Percentiles rank a stretch among this genome's conserved stretches.
Conservation (phyloP, 2,113 vertebrate genomes). For the Emberiza fucata region DNA sequence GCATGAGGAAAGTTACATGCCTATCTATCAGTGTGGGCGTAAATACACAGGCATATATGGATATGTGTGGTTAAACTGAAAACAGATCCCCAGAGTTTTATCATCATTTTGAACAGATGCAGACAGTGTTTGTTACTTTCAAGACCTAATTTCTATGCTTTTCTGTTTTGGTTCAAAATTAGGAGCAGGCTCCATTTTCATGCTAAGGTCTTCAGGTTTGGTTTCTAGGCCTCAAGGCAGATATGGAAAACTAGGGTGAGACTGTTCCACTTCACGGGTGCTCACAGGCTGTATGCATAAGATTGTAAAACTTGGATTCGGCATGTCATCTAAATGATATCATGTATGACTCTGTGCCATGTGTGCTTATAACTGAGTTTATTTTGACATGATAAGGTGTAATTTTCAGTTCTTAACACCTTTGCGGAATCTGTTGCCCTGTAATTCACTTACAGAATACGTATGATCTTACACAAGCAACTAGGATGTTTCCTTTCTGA, state of each 20-base stretch:
- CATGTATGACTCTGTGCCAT: background rate
- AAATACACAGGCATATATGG: background rate
- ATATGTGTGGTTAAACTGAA: background rate
- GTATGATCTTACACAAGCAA: background rate
- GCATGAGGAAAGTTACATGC: background rate
- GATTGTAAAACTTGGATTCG: background rate
- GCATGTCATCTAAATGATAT: background rate
- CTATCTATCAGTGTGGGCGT: background rate
- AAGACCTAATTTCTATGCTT: background rate
- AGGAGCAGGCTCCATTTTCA: background rate
- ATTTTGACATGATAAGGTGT: background rate
- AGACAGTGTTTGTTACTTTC: background rate
- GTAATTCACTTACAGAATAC: background rate
- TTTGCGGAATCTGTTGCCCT: background rate
- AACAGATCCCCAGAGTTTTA: background rate
- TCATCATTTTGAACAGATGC: background rate
- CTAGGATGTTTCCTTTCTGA: background rate
- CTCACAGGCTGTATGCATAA: background rate
- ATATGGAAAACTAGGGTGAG: background rate
- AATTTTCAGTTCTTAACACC: background rate
- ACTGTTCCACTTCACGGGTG: background rate
- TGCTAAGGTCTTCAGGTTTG: background rate
- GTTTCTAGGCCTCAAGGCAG: background rate
- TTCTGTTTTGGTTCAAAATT: background rate
- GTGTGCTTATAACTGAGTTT: background rate